A percentile compares a stretch with the other conserved stretches of the same genome.
These are phyloP conservation scores for Haliclystus octoradiatus DNA, from an alignment of 30 jellyfish, hydroid and myxozoan species.

Conservation along the genomic window DNA sequence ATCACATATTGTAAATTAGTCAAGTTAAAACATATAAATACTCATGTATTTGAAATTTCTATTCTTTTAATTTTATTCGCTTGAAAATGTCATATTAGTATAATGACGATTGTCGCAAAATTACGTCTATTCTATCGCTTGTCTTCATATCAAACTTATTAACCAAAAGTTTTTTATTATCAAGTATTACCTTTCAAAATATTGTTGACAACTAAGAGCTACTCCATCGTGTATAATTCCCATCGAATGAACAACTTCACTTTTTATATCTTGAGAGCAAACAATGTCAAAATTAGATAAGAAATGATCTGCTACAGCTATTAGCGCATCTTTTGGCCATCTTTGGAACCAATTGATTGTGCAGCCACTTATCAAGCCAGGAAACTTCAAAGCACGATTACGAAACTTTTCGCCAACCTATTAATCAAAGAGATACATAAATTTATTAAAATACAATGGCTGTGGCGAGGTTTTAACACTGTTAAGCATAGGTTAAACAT, in stretches of 20 bases:
- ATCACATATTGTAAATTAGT: no score
- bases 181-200: slow-evolving; percentile 50
- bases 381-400: slow-evolving; percentile 62
- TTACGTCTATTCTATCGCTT: no score
- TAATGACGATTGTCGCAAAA: no score
- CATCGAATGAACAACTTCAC: slow-evolving; percentile 51
- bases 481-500: no score
- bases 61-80: no score
- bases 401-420: slow-evolving; percentile 81
- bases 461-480: no score
- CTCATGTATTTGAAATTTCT: no score
- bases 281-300: slow-evolving; percentile 41
- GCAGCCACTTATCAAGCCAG: slow-evolving; percentile 80
- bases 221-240: slow-evolving; percentile 80
- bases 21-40: no score
- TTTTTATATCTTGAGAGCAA: slow-evolving; percentile 49
- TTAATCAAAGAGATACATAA: not conserved
- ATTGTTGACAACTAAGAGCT: slow-evolving; percentile 45
- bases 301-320: slow-evolving; percentile 70
- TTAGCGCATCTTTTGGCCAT: slow-evolving; percentile 82
- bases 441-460: no score
- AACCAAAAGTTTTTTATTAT: not conserved
- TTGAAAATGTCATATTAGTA: no score
- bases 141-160: no score
- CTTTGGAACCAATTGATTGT: slow-evolving; percentile 78